phyloP scores from a whole-genome alignment of 2,888 invertebrate species.

The Artemia sinica region DNA sequence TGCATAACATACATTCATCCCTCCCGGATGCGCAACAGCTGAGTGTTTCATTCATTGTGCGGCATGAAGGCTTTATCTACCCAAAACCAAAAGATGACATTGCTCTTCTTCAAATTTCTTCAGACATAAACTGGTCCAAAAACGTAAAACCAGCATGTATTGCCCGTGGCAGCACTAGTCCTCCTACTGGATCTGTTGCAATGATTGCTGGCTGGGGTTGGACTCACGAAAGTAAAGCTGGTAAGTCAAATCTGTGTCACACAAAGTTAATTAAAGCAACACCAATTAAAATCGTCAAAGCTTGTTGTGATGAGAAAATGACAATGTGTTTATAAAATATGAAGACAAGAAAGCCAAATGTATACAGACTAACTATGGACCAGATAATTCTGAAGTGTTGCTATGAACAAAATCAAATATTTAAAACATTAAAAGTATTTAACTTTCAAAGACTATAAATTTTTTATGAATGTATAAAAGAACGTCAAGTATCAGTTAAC shows the following conservation, averaged over 20 bases:
- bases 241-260: neutral
- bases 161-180: conserved; percentile 37
- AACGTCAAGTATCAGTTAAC: no score
- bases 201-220: conserved; percentile 75
- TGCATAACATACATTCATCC: neutral
- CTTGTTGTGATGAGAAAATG: no score
- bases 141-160: conserved; percentile 59
- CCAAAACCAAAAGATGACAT: conserved; percentile 17
- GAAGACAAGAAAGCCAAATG: no score
- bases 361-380: no score
- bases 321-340: no score
- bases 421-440: no score
- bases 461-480: no score
- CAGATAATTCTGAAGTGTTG: no score
- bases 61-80: conserved; percentile 3
- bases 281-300: no score
- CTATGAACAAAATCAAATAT: no score
- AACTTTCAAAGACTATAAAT: no score
- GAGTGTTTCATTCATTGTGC: neutral
- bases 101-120: conserved; percentile 20
- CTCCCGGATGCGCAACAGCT: neutral
- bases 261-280: no score
- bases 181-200: conserved; percentile 41
- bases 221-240: conserved; percentile 45
- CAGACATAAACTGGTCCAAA: conserved; percentile 47